Base-by-base conservation (phyloP, 2,888 invertebrate genomes). In the Isoperla grammatica region DNA sequence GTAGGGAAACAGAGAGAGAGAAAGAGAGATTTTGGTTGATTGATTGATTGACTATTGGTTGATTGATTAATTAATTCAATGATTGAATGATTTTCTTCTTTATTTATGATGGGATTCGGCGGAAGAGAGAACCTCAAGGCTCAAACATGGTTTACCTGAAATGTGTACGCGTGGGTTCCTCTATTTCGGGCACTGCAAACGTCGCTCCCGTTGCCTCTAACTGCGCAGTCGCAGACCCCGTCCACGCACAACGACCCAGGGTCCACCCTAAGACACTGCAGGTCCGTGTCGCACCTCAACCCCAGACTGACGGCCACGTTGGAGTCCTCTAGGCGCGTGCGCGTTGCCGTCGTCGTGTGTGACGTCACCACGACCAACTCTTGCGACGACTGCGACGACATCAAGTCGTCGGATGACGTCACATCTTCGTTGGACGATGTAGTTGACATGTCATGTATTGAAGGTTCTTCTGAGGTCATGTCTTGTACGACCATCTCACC, bases 121-220 rank as follows among this genome's bases (percentile, higher is more conserved):
- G 29, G 65, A 56, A 29, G 29, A 29, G 29, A 29, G 4, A 29
- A 8, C 29, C 29, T 29, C 29, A n/a, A n/a, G n/a, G n/a, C n/a
- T n/a, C n/a, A 12, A 64, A 62, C 55, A 39, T 62, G 60, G 66
- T 71, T 74, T 73, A 86, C 86, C 77, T 90, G 90, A 73, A 93
- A 94, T 13, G 93, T 94, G 61, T 90, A 90, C 13, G 86, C 82
- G 65, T 88, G 82, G 71, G 94, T 94, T 45, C 92, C 93, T 57
- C 85, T 82, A 68, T 82, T 84, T 50, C 80, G 76, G 0, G 90
- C 88, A 15, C 85, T 82, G 73, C 93, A 92, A 35, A 79, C 76
- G 13, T 78, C 78, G 58, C 70, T 73, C 56, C 71, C 71, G 48
- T 83, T 83, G 20, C 79, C 78, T 12, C 76, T 78, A 63, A 79